Base-by-base conservation (phyloP, 2,888 invertebrate species). In the Lypha dubia region DNA sequence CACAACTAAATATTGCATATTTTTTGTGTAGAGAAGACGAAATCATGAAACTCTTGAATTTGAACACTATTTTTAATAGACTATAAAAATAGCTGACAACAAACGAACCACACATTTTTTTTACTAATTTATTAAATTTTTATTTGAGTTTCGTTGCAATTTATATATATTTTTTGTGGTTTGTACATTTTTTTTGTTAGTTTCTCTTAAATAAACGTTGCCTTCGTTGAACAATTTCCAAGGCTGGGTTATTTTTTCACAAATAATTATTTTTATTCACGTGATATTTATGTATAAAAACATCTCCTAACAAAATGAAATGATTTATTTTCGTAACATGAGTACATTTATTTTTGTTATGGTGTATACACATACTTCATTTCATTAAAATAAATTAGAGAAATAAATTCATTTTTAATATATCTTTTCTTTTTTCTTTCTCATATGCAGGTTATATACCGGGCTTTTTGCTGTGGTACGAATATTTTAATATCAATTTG, bases 261-360 rank as follows among this genome's bases (percentile, higher is more conserved):
- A 53, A 58, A 71, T 44, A 65, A 58, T 71, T 20, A 51, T 17
- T 44, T 24, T 49, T 71, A 71, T 41, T 44, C 77, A 70, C 73
- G 41, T 73, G 56, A 41, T 60, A 28, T 62, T 35, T 38, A 24
- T 5, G 8, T 6, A 28, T 24, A n/a, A 38, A 67, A 53, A n/a
- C 20, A 44, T 67, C 22, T 13, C n/a, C 24, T n/a, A 51, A 41
- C 1, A 22, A 41, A 20, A 41, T 58, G 17, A 32, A 41, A 32
- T 22, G n/a, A 65, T 38, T 58, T 63, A 67, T 68, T 44, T 20
- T 17, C 13, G 17, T 75, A 75, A 79, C 75, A 58, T 58, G 60
- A 63, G 1, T 24, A 70, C 49, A 79, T 79, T 83, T 65, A 75
- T 44, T 75, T 79, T 70, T 75, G 22, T 60, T 41, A 75, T 75